Evolutionary conservation across 2,797 vertebrate genomes (phyloP).

Genomic region (Lutjanus campechanus): DNA sequence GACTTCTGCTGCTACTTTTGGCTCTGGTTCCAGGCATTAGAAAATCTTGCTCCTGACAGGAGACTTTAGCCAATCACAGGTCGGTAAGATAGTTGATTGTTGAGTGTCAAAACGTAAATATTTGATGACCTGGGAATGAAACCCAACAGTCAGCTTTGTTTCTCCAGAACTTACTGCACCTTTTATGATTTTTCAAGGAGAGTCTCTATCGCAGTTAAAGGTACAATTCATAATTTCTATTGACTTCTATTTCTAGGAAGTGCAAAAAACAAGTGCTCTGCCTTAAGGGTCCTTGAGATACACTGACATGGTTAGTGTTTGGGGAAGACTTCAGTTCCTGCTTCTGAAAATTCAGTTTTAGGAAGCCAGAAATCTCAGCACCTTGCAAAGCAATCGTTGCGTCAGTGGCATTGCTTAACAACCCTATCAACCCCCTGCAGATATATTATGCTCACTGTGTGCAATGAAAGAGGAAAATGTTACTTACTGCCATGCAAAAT

Average conservation of each 20-base stretch:
- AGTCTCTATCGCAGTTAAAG: slow-evolving; percentile 5
- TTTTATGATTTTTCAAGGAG: neutral
- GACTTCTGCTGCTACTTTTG: too few species aligned
- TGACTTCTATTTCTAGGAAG: neutral
- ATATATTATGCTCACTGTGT: slow-evolving; percentile 36
- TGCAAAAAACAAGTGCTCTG: slow-evolving; percentile 22
- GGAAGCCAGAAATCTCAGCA: slow-evolving; percentile 40
- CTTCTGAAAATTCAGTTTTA: slow-evolving; percentile 35
- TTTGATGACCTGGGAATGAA: too few species aligned
- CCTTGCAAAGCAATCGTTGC: slow-evolving; percentile 30
- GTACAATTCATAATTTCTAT: slow-evolving; percentile 5
- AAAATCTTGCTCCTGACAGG: too few species aligned
- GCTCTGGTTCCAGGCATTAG: too few species aligned
- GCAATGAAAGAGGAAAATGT: slow-evolving; percentile 37
- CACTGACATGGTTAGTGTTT: slow-evolving; percentile 6
- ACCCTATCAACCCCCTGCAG: slow-evolving; percentile 48
- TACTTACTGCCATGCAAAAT: slow-evolving; percentile 34
- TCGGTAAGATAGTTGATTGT: too few species aligned
- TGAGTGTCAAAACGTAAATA: too few species aligned
- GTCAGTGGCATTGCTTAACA: slow-evolving; percentile 54
- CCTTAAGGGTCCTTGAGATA: neutral
- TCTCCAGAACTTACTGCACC: too few species aligned
- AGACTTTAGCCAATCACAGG: too few species aligned
- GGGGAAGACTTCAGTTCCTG: slow-evolving; percentile 6
- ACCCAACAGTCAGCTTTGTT: too few species aligned